Conservation (phyloP, 2,113 vertebrate genomes). For the Cichladusa arquata region DNA sequence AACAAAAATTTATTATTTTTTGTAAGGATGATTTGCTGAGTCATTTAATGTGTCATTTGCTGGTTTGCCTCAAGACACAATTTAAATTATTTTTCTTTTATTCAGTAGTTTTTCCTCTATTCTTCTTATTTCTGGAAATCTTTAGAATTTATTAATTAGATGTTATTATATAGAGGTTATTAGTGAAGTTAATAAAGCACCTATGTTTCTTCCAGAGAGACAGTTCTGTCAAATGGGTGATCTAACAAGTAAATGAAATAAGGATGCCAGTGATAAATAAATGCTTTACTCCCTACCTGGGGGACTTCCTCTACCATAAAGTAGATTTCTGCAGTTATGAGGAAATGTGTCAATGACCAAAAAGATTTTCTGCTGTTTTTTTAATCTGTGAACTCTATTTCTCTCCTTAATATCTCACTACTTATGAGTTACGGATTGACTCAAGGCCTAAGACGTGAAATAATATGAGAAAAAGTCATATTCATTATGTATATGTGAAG, state of each 20-base stretch:
- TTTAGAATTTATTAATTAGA: background rate
- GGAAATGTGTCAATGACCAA: background rate
- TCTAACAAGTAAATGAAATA: background rate
- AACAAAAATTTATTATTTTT: background rate
- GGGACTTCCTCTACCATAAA: background rate
- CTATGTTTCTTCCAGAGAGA: background rate
- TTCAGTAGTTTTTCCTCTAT: background rate
- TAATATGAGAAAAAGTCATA: background rate
- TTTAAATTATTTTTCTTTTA: background rate
- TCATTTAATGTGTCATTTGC: background rate
- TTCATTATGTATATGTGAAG: background rate
- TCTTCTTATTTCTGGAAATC: background rate
- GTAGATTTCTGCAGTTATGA: background rate
- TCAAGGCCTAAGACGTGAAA: background rate
- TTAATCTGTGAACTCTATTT: background rate
- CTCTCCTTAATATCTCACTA: background rate
- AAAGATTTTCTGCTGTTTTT: background rate
- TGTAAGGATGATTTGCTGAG: background rate
- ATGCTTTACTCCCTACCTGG: background rate
- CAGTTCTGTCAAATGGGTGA: background rate
- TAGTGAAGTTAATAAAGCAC: background rate
- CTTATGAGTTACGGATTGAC: background rate
- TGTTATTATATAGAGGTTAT: no score
- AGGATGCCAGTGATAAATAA: background rate
- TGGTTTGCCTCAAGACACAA: background rate